Evolutionary conservation across 2,113 vertebrate species (phyloP).

Genomic region (Tupaia tana): DNA sequence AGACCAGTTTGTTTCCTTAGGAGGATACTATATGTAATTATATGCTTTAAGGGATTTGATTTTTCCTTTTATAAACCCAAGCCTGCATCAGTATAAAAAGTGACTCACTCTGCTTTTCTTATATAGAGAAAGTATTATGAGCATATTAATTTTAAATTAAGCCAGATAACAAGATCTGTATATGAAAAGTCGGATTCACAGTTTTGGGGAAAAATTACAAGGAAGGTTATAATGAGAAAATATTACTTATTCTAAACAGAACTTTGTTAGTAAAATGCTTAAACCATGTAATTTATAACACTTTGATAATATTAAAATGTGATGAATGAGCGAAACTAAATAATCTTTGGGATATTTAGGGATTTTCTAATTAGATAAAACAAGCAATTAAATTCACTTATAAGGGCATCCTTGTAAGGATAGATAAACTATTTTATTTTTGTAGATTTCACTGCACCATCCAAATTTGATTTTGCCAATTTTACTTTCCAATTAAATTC

Average conservation of each 20-base stretch:
- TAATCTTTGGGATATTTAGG: slow-evolving; percentile 72
- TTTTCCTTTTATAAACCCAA: neutral
- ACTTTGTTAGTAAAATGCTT: slow-evolving; percentile 57
- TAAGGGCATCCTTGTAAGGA: slow-evolving; percentile 34
- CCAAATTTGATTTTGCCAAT: slow-evolving; percentile 65
- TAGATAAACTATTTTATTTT: slow-evolving; percentile 58
- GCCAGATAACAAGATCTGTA: slow-evolving; percentile 42
- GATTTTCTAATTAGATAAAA: slow-evolving; percentile 72
- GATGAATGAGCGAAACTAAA: slow-evolving; percentile 70
- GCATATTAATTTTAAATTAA: slow-evolving; percentile 66
- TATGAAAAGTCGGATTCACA: slow-evolving; percentile 53
- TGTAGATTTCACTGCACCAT: slow-evolving; percentile 19
- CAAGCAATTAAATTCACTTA: slow-evolving; percentile 72
- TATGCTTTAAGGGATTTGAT: neutral
- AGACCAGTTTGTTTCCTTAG: neutral
- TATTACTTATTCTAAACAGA: slow-evolving; percentile 64
- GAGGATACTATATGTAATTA: neutral
- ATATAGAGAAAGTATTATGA: neutral
- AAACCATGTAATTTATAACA: slow-evolving; percentile 60
- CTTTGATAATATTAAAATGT: slow-evolving; percentile 72
- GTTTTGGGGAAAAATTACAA: slow-evolving; percentile 20
- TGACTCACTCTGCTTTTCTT: neutral
- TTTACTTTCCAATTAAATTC: slow-evolving; percentile 68
- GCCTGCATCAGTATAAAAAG: neutral
- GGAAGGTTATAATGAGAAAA: slow-evolving; percentile 70